These are phyloP conservation scores for Gavialis gangeticus DNA, from an alignment of 2,113 vertebrate species.

Conservation along the genomic window DNA sequence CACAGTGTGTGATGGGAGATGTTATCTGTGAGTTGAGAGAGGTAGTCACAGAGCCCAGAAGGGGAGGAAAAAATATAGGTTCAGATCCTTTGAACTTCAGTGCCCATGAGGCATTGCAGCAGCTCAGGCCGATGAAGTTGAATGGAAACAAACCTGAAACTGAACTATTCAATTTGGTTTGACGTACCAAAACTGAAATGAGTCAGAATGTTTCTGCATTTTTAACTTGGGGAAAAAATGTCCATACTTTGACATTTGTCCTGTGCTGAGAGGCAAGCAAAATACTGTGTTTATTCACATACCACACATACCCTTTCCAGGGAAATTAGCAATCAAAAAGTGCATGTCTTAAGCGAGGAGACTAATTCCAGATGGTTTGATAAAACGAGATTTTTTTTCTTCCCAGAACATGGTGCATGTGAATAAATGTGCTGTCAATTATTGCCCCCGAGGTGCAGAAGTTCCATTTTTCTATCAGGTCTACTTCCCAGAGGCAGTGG, in stretches of 20 bases:
- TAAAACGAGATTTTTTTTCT: neutral
- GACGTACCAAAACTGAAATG: neutral
- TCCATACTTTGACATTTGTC: neutral
- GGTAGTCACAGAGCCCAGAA: neutral
- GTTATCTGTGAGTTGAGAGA: neutral
- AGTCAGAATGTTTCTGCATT: neutral
- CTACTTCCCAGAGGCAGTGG: neutral
- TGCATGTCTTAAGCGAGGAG: too few species aligned
- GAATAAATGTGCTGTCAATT: neutral
- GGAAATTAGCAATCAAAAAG: too few species aligned
- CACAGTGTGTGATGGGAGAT: neutral
- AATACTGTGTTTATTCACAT: too few species aligned
- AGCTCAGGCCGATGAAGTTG: neutral
- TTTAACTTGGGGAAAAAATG: neutral
- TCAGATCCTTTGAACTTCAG: accelerated
- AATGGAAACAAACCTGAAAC: neutral
- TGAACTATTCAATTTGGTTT: neutral
- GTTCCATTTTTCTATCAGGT: neutral
- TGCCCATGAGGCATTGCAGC: neutral
- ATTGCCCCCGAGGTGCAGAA: neutral
- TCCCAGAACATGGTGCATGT: too few species aligned
- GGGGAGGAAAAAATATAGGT: neutral
- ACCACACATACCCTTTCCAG: too few species aligned
- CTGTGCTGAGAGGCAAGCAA: too few species aligned
- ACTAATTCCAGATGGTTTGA: neutral